Conservation (phyloP, 2,888 invertebrate species). For the Podotricha telesiphe region DNA sequence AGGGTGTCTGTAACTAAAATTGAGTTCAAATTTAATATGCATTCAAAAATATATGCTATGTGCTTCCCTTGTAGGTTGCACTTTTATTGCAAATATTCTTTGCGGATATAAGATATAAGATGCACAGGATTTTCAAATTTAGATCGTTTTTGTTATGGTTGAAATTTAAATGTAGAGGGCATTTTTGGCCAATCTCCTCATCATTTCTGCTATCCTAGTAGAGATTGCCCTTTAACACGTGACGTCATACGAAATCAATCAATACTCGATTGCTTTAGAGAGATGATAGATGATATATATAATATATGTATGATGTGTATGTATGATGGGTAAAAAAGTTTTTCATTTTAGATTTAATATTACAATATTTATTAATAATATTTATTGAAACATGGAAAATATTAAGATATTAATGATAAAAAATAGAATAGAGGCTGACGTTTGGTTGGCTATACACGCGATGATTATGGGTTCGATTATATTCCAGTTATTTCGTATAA, state of each 20-base stretch:
- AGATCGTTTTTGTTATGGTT: constrained; percentile 6
- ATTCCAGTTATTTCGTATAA: too few relatives aligned
- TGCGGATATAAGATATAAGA: constrained; percentile 27
- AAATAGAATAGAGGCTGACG: too few relatives aligned
- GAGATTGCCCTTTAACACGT: constrained; percentile 70
- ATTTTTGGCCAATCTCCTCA: constrained; percentile 46
- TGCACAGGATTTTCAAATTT: constrained; percentile 31
- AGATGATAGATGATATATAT: background rate
- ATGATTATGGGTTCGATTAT: too few relatives aligned
- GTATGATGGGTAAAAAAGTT: too few relatives aligned
- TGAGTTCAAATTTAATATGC: constrained; percentile 22
- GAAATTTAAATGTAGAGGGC: background rate
- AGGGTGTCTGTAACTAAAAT: constrained; percentile 27
- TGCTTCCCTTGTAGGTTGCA: background rate
- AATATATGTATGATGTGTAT: too few relatives aligned
- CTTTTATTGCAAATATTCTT: constrained; percentile 10
- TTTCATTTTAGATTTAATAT: too few relatives aligned
- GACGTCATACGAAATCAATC: constrained; percentile 59
- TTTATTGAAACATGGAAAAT: too few relatives aligned
- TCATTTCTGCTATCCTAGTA: constrained; percentile 63
- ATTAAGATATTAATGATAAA: too few relatives aligned
- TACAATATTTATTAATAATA: too few relatives aligned
- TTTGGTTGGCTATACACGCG: too few relatives aligned
- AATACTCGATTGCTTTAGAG: background rate
- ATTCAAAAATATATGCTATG: constrained; percentile 9